Evolutionary conservation across 2,113 vertebrate species (phyloP).

Genomic region (Tympanuchus pallidicinctus): DNA sequence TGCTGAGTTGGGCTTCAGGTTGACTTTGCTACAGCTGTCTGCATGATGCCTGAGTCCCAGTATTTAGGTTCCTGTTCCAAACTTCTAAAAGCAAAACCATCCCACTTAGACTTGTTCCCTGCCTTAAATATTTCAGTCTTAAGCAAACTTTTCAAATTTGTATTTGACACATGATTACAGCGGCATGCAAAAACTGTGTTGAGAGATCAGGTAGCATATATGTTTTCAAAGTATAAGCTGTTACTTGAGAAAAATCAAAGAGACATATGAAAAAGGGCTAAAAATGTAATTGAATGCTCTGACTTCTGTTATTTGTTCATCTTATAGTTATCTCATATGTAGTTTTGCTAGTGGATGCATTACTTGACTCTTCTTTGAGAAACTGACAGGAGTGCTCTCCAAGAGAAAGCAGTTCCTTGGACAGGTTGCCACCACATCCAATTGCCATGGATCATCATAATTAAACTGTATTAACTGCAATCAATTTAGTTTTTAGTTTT

Average conservation of each 20-base stretch:
- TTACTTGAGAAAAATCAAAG: background rate
- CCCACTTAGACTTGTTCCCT: background rate
- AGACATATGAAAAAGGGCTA: background rate
- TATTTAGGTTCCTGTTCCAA: background rate
- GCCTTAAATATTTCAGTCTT: background rate
- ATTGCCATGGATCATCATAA: background rate
- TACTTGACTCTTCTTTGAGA: background rate
- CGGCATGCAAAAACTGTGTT: background rate
- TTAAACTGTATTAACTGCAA: slow-evolving; percentile 2
- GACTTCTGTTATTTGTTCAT: background rate
- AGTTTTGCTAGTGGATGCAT: background rate
- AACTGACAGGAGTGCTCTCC: slow-evolving; percentile 9
- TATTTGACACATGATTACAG: background rate
- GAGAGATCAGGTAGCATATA: background rate
- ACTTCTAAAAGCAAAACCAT: background rate
- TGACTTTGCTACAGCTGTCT: no score
- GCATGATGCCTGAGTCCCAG: background rate
- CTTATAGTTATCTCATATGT: background rate
- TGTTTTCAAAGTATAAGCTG: background rate
- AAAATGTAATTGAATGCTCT: background rate
- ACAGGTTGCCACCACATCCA: background rate
- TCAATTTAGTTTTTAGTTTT: slow-evolving; percentile 28
- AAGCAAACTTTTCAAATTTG: background rate
- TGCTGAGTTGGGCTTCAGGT: background rate
- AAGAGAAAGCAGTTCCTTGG: background rate